Base-by-base conservation (phyloP, 2,113 vertebrate species). In the Leptobrachium leishanense region DNA sequence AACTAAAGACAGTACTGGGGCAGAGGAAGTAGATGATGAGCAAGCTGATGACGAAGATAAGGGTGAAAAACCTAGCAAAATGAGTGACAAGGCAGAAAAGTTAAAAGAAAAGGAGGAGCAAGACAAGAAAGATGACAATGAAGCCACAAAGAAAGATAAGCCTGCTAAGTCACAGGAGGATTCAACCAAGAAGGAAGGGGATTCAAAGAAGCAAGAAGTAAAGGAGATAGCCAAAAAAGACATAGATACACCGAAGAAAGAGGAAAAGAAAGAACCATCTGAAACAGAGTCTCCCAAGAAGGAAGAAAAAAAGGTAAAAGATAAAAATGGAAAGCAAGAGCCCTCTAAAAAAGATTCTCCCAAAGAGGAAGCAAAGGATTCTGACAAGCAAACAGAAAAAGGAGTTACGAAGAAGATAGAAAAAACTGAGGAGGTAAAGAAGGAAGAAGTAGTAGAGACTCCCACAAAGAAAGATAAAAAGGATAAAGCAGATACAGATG, bases 191-290 rank as follows among this genome's bases (percentile, higher is more conserved):
- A 43, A 68, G 43, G 66, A 59, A 59, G 55, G 55, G 6, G 55
- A 59, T 13, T 1, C 55, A 0, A 13, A 6, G 1, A 68, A 68
- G 42, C 46, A 84, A 6, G 72, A 79, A 2, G 77, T 79, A 85
- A 91, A 87, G 90, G 54, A 75, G 9, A 39, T 76, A 84, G 42
- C 50, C 2, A 82, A 85, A 44, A 84, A 43, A 68, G 74, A 85
- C 0, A 31, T 31, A 31, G 59, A 87, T 0, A 50, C 8, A 4
- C 46, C 74, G 71, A 88, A 1, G 88, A 90, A 84, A 86, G 90
- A 65, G 89, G 83, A 72, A 90, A 90, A 73, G 87, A 88, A 77
- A 46, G 86, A 76, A 88, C 83, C 72, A 50, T 88, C 83, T 46
- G 85, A 86, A 31, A 68, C 8, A 68, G 44, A 65, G 43, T 39